phyloP scores from a whole-genome alignment of 2,113 vertebrate genomes.

The Tursiops truncatus region DNA sequence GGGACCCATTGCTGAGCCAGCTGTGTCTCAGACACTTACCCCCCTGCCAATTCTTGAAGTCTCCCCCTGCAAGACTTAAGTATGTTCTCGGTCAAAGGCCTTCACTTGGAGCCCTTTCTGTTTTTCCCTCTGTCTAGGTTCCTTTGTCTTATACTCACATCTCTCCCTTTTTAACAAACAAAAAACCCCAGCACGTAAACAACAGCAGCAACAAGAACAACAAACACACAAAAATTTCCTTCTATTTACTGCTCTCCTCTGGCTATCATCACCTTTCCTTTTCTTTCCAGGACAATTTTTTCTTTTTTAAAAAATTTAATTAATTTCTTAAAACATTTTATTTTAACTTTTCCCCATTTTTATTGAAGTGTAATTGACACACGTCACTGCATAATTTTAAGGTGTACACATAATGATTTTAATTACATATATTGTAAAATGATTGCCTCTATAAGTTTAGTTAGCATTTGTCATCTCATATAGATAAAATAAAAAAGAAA shows the following conservation, averaged over 20 bases:
- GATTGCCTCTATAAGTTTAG: not conserved
- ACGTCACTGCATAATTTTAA: not conserved
- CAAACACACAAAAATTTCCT: not conserved
- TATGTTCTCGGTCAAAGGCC: not conserved
- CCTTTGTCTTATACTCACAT: not conserved
- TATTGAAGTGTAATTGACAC: not conserved
- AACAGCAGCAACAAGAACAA: not conserved
- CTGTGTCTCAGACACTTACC: not conserved
- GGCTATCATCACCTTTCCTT: not conserved
- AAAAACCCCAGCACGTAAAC: not conserved
- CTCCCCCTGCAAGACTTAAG: not conserved
- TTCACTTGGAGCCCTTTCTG: not conserved
- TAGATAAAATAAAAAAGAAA: not conserved
- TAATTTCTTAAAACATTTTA: not conserved
- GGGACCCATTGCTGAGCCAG: accelerated
- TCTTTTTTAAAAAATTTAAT: not conserved
- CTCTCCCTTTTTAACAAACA: not conserved
- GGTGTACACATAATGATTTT: not conserved
- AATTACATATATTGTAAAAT: not conserved
- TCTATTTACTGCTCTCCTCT: not conserved
- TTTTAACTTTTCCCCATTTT: not conserved
- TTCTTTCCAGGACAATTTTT: not conserved
- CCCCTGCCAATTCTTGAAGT: not conserved
- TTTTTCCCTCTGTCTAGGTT: not conserved
- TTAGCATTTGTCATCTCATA: not conserved